phyloP scores from a whole-genome alignment of 2,797 vertebrate genomes.

The Acipenser oxyrinchus region DNA sequence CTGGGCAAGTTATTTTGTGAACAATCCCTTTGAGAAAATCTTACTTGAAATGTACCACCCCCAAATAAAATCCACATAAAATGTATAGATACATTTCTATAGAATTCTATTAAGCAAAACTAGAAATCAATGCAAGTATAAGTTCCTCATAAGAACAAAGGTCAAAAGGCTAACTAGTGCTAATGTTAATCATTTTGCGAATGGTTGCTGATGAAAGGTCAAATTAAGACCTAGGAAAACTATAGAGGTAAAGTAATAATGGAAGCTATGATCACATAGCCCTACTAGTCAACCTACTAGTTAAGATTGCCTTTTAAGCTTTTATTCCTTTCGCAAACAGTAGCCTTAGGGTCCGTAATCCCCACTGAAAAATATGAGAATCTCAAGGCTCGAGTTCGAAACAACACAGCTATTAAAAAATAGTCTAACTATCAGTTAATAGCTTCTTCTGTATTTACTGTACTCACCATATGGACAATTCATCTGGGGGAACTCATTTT shows the following conservation, averaged over 20 bases:
- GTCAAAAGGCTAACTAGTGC: background rate
- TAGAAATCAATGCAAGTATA: background rate
- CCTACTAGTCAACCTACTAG: background rate
- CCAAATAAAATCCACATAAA: too few species aligned
- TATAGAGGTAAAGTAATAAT: background rate
- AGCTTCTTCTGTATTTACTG: background rate
- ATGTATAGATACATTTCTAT: too few species aligned
- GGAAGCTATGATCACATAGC: background rate
- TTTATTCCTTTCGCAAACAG: background rate
- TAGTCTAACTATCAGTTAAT: constrained; percentile 2
- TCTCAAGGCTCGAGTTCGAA: constrained; percentile 1
- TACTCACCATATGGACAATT: background rate
- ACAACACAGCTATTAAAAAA: background rate
- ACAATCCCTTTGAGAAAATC: too few species aligned
- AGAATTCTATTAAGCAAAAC: background rate
- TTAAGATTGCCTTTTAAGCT: constrained; percentile 2
- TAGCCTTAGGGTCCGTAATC: constrained; percentile 1
- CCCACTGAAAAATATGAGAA: constrained; percentile 1
- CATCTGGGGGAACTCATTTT: constrained; percentile 1
- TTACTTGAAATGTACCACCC: too few species aligned
- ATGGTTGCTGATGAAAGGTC: background rate
- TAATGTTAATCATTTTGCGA: background rate
- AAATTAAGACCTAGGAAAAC: constrained; percentile 2
- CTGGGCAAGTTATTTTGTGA: too few species aligned
- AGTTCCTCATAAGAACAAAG: background rate